Evolutionary conservation across 2,113 vertebrate genomes (phyloP), one percentile per base, ranked within the genome.

Genomic region (Promerops cafer): DNA sequence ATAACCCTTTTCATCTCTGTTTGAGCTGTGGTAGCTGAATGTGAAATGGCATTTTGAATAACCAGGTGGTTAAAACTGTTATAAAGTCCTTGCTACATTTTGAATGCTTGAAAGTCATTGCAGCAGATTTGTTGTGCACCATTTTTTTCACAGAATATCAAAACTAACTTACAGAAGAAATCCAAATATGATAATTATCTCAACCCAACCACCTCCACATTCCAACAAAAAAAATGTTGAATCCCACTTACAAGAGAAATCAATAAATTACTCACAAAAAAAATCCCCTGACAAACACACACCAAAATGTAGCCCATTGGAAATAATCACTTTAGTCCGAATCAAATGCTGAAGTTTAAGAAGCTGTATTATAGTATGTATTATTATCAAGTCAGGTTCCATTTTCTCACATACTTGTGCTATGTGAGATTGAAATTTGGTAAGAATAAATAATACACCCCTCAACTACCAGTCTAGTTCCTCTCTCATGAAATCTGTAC

Each of bases 211-310:
- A 63, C 33, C 24, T 57, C 24, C 33, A 27, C 18, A 37, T 77
- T 78, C 2, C 12, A 74, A 30, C 1, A 52, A 31, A 33, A 33
- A 0, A 64, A 79, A 77, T 13, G 2, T 7, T n/a, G 45, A 72
- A 56, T 80, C 13, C 2, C 9, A 30, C 19, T 89, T 13, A 6
- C 7, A 47, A n/a, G 13, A 81, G 6, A 56, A 30, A 77, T 16
- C 1, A 60, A 44, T 27, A 2, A 54, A 76, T 53, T 7, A 9
- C 6, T 74, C 52, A 6, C 3, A 26, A 31, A 31, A 60, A 37
- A 10, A 35, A 16, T 5, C 2, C 16, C 1, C 27, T 57, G 39
- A 39, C 3, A 30, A 59, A 23, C 1, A 3, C 7, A 26, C 3
- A 4, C 2, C 10, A 19, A 84, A 72, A 7, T 5, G 20, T 4